phyloP scores from a whole-genome alignment of 2,888 invertebrate species.

The Thera britannica region DNA sequence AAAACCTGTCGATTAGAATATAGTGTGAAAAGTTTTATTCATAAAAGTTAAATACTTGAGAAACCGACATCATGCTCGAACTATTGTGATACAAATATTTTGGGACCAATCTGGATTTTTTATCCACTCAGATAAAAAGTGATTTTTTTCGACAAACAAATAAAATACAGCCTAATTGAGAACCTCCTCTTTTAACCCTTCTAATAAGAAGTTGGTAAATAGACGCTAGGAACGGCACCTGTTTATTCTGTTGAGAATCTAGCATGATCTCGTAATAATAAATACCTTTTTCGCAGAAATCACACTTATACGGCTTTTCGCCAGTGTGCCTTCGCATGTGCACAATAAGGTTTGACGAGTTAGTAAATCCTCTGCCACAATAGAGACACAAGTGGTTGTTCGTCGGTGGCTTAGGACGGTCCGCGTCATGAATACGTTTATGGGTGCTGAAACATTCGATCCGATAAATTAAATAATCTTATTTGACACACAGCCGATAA shows the following conservation, averaged over 20 bases:
- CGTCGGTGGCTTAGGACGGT: constrained; percentile 60
- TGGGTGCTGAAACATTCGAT: constrained; percentile 71
- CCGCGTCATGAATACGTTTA: constrained; percentile 79
- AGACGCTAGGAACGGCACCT: too few species aligned
- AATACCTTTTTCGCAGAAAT: constrained; percentile 84
- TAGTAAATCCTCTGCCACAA: constrained; percentile 85
- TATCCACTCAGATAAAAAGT: too few species aligned
- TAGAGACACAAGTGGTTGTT: constrained; percentile 84
- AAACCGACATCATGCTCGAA: too few species aligned
- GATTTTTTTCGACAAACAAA: too few species aligned
- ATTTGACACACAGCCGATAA: too few species aligned
- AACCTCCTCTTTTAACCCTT: too few species aligned
- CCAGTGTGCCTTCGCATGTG: constrained; percentile 89
- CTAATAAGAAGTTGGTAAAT: too few species aligned
- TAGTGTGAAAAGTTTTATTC: too few species aligned
- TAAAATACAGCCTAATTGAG: too few species aligned
- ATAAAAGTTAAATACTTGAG: neutral
- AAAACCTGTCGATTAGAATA: constrained; percentile 70
- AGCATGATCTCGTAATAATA: neutral
- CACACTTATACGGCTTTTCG: constrained; percentile 87
- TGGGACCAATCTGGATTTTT: too few species aligned
- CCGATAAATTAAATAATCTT: neutral
- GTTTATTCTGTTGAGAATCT: too few species aligned
- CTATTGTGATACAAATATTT: too few species aligned
- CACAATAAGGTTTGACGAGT: constrained; percentile 86